Evolutionary conservation across 35 echinoderm and acorn worm genomes (phyloP).

Genomic region (Apostichopus parvimensis): DNA sequence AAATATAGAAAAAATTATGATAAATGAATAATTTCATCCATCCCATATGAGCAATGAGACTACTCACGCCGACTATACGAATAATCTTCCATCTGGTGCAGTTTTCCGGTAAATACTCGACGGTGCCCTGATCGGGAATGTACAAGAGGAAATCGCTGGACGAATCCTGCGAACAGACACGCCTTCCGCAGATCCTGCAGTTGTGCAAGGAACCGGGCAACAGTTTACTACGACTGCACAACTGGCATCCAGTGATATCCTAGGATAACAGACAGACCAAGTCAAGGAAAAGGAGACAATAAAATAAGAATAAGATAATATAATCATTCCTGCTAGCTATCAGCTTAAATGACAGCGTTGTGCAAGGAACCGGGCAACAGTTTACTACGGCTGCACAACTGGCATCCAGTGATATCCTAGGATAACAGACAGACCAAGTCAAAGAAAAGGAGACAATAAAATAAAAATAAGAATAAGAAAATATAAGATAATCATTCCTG

Average conservation of each 20-base stretch:
- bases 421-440: not conserved
- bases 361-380: not conserved
- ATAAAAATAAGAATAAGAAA: no score
- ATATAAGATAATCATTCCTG: no score
- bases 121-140: conserved; percentile 13
- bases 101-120: not conserved
- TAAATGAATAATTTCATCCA: no score
- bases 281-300: not conserved
- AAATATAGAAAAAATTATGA: no score
- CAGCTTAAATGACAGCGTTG: not conserved
- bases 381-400: conserved; percentile 6
- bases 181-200: conserved; percentile 32
- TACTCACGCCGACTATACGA: conserved; percentile 6
- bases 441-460: not conserved
- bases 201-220: conserved; percentile 3
- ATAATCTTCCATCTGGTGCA: not conserved
- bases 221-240: not conserved
- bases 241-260: conserved; percentile 43
- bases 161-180: conserved; percentile 35
- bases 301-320: no score
- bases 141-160: conserved; percentile 28
- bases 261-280: not conserved
- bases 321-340: no score
- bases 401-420: conserved; percentile 36
- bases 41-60: not conserved